A percentile compares a stretch with the other conserved stretches of the same genome.
Conservation (phyloP, 2,797 vertebrate genomes). For the Ctenopoma kingsleyae region DNA sequence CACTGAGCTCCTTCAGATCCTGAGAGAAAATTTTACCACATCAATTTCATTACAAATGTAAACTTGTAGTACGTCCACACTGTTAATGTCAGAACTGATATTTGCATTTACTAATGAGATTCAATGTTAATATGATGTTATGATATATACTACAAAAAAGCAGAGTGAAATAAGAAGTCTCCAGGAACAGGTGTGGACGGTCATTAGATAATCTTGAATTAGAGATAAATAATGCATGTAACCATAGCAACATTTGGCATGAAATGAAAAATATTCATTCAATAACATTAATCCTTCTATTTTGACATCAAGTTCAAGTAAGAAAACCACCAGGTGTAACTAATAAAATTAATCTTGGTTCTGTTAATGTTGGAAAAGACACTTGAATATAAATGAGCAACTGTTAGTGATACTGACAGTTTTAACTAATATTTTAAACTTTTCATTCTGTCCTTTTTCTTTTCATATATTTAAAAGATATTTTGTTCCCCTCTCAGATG, state of each 20-base stretch:
- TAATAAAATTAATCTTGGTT: background rate
- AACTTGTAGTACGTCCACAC: background rate
- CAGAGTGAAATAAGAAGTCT: background rate
- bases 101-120: background rate
- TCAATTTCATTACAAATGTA: slow-evolving; percentile 19
- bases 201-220: slow-evolving; percentile 16
- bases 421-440: too few relatives aligned
- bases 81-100: background rate
- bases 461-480: background rate
- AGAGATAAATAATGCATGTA: slow-evolving; percentile 1
- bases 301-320: background rate
- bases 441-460: background rate
- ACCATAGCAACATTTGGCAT: slow-evolving; percentile 8
- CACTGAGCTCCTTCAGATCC: slow-evolving; percentile 92
- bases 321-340: background rate
- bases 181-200: slow-evolving; percentile 7
- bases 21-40: slow-evolving; percentile 61
- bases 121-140: slow-evolving; percentile 11
- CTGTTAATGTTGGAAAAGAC: background rate
- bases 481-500: background rate
- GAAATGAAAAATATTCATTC: background rate
- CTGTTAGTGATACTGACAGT: background rate
- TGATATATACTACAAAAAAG: background rate
- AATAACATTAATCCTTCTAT: background rate
- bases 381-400: background rate